Evolutionary conservation across 1,140 invertebrate species (phyloP).

Genomic region (Heliconius hermathena): DNA sequence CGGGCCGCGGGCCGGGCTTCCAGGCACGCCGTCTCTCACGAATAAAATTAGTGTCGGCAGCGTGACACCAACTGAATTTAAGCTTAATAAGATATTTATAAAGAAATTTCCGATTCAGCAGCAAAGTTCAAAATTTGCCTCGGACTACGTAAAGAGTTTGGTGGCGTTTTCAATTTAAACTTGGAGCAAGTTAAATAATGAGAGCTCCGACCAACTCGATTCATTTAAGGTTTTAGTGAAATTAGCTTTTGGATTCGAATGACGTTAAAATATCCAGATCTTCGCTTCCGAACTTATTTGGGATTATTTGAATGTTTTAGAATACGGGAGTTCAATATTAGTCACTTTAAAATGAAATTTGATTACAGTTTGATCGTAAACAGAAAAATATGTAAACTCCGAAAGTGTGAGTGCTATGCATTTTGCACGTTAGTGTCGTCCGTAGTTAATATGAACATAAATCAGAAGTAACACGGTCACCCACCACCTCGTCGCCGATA

Average conservation of each 20-base stretch:
- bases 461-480: conserved; percentile 72
- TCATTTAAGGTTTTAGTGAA: conserved; percentile 80
- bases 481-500: conserved; percentile 68
- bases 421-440: conserved; percentile 60
- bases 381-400: background rate
- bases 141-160: conserved; percentile 76
- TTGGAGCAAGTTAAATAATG: conserved; percentile 80
- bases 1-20: conserved; percentile 20
- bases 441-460: conserved; percentile 72
- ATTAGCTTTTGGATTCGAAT: conserved; percentile 78
- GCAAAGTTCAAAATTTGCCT: conserved; percentile 80
- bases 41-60: conserved; percentile 81
- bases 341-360: background rate
- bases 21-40: conserved; percentile 66
- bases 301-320: background rate
- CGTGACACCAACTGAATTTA: conserved; percentile 80
- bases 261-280: conserved; percentile 64
- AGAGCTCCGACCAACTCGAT: conserved; percentile 72
- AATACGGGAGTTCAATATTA: background rate
- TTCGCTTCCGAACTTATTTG: background rate
- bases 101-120: conserved; percentile 80
- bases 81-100: conserved; percentile 82
- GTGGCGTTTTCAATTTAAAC: conserved; percentile 80
- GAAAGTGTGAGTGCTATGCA: conserved; percentile 41
- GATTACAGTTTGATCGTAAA: background rate